Conservation (phyloP, 2,113 vertebrate species). For the Apus apus region DNA sequence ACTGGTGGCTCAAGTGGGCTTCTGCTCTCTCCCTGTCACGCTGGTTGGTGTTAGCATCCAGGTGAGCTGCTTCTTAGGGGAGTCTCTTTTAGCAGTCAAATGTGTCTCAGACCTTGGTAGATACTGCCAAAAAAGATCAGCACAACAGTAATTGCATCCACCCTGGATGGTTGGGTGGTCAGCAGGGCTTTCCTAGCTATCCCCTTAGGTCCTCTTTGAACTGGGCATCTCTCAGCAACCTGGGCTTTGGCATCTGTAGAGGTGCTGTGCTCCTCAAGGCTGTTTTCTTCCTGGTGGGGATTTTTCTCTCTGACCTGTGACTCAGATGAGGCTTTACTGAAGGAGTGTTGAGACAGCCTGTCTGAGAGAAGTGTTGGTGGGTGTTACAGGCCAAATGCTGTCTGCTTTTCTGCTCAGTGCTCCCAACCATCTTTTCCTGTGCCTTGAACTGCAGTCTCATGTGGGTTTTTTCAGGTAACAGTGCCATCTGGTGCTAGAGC, state of each 20-base stretch:
- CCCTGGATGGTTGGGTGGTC: not conserved
- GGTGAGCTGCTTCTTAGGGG: not conserved
- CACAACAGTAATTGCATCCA: rapidly evolving
- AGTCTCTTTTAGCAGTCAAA: too few relatives aligned
- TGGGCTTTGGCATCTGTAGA: not conserved
- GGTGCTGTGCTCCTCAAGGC: not conserved
- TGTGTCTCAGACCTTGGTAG: too few relatives aligned
- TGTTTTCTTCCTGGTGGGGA: not conserved
- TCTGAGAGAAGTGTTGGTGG: not conserved
- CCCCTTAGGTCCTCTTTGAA: not conserved
- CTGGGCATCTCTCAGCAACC: not conserved
- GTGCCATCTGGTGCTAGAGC: constrained; percentile 60
- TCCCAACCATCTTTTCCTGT: not conserved
- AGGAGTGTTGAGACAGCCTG: not conserved
- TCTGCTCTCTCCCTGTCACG: not conserved
- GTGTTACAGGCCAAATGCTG: not conserved
- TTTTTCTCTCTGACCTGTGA: not conserved
- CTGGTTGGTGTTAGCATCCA: not conserved
- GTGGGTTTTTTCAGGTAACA: constrained; percentile 38
- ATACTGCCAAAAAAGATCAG: not conserved
- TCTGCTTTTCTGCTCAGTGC: not conserved
- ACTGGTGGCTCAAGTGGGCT: not conserved
- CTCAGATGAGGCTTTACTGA: not conserved
- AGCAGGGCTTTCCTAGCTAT: not conserved
- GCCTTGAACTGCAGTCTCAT: not conserved